Evolutionary conservation across 2,113 vertebrate species (phyloP), one percentile per base, ranked within the genome.

Genomic region (Neopipo cinnamomea): DNA sequence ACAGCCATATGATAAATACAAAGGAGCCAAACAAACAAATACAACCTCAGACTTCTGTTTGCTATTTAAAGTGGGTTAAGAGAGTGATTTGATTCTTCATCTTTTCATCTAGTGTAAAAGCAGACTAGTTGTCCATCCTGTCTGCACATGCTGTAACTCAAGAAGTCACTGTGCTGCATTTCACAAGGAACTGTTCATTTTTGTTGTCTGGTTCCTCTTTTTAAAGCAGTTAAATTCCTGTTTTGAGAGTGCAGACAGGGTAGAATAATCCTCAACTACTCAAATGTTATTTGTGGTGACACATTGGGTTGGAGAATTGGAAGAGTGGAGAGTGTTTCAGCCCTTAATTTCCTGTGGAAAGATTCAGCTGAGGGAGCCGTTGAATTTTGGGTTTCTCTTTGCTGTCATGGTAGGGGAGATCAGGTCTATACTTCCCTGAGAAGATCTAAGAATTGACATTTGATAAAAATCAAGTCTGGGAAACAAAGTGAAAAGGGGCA

Each of bases 331-430:
- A 83, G 52, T 21, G 11, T 65, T 76, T 85, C 89, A 89, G 82
- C 46, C 91, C 88, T 96, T 83, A 13, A 87, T 95, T 95, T 96
- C 95, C 95, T 66, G 52, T 96, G 83, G 86, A 91, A 95, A 77
- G 6, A 77, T 53, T 65, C 85, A 77, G 55, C 85, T 80, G 35
- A 75, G 73, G 75, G 77, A 88, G 63, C 35, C 75, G 49, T 13
- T 59, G 85, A 76, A 74, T 88, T 86, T 77, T 86, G 91, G 78
- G 35, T 31, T 77, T 95, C 85, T 89, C 53, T 81, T 61, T 93
- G 62, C 53, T 93, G 79, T 77, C 11, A 5, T 86, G 75, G 84
- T n/a, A 74, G 21, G 46, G 46, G 63, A 81, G 35, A 52, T 61
- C 6, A 19, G 50, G 46, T 66, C 49, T 88, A 1, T 47, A 42